phyloP scores from a whole-genome alignment of 2,797 vertebrate genomes.

The Tolypeutes matacus region DNA sequence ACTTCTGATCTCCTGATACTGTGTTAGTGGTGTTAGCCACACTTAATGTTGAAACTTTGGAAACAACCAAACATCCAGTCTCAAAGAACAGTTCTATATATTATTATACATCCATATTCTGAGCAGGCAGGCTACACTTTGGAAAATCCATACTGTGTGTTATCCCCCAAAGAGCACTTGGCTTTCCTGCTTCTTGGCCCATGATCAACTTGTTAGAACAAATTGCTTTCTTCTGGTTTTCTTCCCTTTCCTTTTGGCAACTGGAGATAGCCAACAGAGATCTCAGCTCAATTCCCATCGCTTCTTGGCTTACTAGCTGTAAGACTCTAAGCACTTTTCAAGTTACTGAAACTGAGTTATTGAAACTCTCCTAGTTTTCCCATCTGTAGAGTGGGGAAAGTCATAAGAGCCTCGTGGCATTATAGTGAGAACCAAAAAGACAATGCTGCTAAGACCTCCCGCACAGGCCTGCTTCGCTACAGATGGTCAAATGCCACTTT shows the following conservation, averaged over 20 bases:
- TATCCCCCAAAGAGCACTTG: neutral
- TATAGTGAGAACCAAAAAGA: neutral
- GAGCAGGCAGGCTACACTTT: neutral
- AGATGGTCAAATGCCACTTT: neutral
- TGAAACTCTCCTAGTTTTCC: constrained; percentile 27
- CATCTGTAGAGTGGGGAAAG: neutral
- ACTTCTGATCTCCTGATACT: neutral
- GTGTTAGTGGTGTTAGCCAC: neutral
- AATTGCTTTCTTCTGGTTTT: neutral
- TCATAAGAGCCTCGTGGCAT: neutral
- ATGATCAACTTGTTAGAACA: neutral
- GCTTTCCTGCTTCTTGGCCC: neutral
- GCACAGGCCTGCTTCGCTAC: neutral
- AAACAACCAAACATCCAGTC: neutral
- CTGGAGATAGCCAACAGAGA: neutral
- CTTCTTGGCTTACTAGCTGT: neutral
- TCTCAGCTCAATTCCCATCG: neutral
- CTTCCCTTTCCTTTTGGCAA: constrained; percentile 13
- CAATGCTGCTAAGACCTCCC: neutral
- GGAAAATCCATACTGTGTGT: neutral
- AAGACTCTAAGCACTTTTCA: neutral
- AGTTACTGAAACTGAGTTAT: neutral
- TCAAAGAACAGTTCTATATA: neutral
- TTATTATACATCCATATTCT: neutral
- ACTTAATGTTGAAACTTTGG: constrained; percentile 24